Evolutionary conservation across 2,113 vertebrate species (phyloP).

Genomic region (Grammomys surdaster): DNA sequence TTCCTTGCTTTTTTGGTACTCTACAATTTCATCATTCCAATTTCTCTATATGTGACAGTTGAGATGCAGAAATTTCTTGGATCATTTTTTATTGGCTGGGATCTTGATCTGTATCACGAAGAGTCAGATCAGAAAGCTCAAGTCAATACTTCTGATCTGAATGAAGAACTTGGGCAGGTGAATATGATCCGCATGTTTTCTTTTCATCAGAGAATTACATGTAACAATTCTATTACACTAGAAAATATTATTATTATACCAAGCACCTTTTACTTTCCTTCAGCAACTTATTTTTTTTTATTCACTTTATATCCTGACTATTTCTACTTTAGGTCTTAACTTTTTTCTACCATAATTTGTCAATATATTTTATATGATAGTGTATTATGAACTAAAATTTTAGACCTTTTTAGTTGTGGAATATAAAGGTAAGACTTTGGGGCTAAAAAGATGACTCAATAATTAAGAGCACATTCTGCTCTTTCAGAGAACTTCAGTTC

Average conservation of each 20-base stretch:
- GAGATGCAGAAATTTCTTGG: conserved; percentile 99
- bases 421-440: neutral
- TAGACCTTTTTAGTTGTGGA: neutral
- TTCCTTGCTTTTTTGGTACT: conserved; percentile 99
- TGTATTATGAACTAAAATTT: conserved; percentile 33
- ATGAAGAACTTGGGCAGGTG: conserved; percentile 99
- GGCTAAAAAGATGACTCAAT: neutral
- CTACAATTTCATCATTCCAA: conserved; percentile 99
- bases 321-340: conserved; percentile 31
- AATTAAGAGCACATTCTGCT: neutral
- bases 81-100: conserved; percentile 99
- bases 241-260: neutral
- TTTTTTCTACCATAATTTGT: neutral
- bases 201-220: conserved; percentile 91
- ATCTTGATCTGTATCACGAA: conserved; percentile 98
- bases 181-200: neutral
- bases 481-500: neutral
- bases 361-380: neutral
- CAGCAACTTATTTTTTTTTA: neutral
- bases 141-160: conserved; percentile 99
- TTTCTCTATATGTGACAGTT: conserved; percentile 98
- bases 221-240: conserved; percentile 90
- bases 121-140: conserved; percentile 97
- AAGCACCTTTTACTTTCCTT: neutral
- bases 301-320: too few relatives aligned